phyloP scores from a whole-genome alignment of 1,140 invertebrate species.

The Aphaenogaster floridana region DNA sequence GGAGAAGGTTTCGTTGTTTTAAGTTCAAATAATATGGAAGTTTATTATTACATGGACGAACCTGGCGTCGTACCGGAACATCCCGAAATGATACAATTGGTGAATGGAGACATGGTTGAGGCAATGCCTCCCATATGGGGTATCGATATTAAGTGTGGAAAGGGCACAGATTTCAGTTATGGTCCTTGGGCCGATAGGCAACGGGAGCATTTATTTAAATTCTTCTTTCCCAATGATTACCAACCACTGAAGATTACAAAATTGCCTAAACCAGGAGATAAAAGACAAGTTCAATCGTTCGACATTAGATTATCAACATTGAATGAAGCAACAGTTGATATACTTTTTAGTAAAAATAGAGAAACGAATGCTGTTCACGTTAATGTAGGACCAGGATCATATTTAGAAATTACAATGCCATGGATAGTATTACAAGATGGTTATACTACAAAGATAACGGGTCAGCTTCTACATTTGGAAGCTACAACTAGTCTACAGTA shows the following conservation, averaged over 20 bases:
- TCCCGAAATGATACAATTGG: conserved; percentile 95
- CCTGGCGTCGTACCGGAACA: conserved; percentile 95
- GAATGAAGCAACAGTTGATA: conserved; percentile 97
- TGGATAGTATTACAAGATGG: conserved; percentile 95
- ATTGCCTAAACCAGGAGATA: conserved; percentile 94
- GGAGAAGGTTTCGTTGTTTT: conserved; percentile 99
- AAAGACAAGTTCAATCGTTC: conserved; percentile 95
- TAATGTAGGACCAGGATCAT: conserved; percentile 97
- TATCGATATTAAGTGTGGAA: conserved; percentile 98
- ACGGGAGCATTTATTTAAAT: conserved; percentile 97
- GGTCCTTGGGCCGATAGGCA: conserved; percentile 99
- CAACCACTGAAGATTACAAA: conserved; percentile 92
- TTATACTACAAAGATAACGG: conserved; percentile 96
- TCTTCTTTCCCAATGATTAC: conserved; percentile 98
- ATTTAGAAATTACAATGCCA: conserved; percentile 97
- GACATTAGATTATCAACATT: conserved; percentile 96
- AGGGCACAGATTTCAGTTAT: conserved; percentile 98
- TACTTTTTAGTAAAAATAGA: conserved; percentile 98
- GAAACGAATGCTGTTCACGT: conserved; percentile 99
- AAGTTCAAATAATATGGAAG: conserved; percentile 97
- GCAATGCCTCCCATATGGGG: conserved; percentile 97
- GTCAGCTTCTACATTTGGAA: conserved; percentile 97
- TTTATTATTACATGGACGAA: conserved; percentile 99
- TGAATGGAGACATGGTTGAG: conserved; percentile 97
- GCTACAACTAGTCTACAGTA: conserved; percentile 97